Percentiles rank a stretch among this genome's conserved stretches.
Conservation (phyloP, 2,888 invertebrate genomes). For the Xylophagus ater region DNA sequence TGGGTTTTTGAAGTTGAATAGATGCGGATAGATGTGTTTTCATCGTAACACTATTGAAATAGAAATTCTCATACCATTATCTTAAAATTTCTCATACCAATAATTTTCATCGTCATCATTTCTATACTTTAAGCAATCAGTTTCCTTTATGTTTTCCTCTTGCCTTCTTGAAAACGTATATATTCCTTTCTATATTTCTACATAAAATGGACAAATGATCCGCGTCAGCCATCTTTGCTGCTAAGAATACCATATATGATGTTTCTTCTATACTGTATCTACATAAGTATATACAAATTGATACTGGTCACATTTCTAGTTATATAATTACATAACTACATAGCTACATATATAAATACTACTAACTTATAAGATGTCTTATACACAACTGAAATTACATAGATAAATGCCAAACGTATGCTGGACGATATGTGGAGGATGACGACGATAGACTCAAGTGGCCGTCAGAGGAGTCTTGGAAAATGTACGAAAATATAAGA, state of each 20-base stretch:
- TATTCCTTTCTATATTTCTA: constrained; percentile 1
- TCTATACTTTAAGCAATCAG: constrained; percentile 13
- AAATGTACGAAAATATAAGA: constrained; percentile 16
- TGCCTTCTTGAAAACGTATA: constrained; percentile 8
- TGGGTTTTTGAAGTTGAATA: no score
- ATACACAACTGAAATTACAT: no score
- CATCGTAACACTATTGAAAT: no score
- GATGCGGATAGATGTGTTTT: no score
- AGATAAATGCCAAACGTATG: no score
- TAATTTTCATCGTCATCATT: constrained; percentile 10
- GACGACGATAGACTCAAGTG: constrained; percentile 12
- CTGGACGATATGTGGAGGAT: no score
- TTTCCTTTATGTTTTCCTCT: constrained; percentile 12
- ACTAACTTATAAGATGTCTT: no score
- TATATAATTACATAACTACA: no score
- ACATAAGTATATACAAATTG: constrained; percentile 11
- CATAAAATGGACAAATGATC: constrained; percentile 17
- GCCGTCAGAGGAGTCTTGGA: constrained; percentile 12
- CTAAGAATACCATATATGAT: constrained; percentile 8
- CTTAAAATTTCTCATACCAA: constrained; percentile 7
- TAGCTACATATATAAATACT: no score
- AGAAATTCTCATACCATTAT: constrained; percentile 12
- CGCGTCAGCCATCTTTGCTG: constrained; percentile 18
- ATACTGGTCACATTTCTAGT: constrained; percentile 13
- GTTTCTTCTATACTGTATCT: no score